Evolutionary conservation across 2,888 invertebrate genomes (phyloP).

Genomic region (Macrophya alboannulata): DNA sequence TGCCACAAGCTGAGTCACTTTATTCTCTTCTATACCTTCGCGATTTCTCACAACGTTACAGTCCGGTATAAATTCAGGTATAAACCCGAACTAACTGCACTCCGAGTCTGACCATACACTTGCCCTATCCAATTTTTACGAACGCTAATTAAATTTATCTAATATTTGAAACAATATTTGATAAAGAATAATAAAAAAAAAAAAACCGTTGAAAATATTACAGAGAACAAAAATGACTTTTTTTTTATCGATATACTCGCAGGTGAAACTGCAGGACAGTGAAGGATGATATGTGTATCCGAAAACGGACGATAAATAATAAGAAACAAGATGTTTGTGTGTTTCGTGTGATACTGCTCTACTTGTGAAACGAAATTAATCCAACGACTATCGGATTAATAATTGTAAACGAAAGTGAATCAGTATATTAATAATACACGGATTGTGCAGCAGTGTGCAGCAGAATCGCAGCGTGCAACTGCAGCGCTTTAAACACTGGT

Average conservation of each 20-base stretch:
- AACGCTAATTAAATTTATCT: neutral
- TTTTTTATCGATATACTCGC: neutral
- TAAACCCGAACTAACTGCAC: constrained; percentile 35
- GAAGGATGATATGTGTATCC: neutral
- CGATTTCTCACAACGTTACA: constrained; percentile 39
- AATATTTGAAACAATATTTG: neutral
- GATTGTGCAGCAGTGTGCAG: neutral
- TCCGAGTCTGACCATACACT: constrained; percentile 41
- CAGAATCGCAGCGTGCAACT: neutral
- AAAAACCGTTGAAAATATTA: neutral
- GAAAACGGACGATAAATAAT: neutral
- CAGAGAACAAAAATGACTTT: neutral
- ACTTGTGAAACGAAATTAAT: neutral
- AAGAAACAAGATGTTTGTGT: neutral
- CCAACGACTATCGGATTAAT: neutral
- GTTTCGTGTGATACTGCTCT: neutral
- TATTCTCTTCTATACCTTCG: constrained; percentile 1
- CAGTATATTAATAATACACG: neutral
- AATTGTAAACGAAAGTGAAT: neutral
- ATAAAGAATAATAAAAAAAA: neutral
- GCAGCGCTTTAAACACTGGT: neutral
- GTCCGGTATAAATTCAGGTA: constrained; percentile 52
- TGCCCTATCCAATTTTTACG: neutral
- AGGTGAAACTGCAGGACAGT: neutral
- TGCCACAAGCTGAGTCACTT: constrained; percentile 44